These are phyloP conservation scores for Anticlea derivata DNA, from an alignment of 2,888 invertebrate genomes.

Conservation along the genomic window DNA sequence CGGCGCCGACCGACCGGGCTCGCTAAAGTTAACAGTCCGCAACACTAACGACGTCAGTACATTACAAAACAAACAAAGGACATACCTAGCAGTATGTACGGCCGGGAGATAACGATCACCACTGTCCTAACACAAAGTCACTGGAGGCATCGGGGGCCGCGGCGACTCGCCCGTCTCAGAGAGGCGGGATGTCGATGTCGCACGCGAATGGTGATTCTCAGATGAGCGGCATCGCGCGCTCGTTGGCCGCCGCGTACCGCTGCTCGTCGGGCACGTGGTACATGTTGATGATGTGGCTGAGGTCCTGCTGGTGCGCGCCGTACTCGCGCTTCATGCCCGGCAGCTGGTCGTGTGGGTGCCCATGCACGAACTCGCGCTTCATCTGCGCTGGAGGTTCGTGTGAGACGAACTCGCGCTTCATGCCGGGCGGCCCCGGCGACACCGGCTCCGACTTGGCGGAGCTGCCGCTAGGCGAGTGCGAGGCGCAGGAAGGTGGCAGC, in stretches of 20 bases:
- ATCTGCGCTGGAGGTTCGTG: slow-evolving; percentile 81
- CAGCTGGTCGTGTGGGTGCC: slow-evolving; percentile 71
- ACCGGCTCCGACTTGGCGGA: slow-evolving; percentile 95
- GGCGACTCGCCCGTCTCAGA: slow-evolving; percentile 80
- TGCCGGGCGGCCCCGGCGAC: slow-evolving; percentile 88
- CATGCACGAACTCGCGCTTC: slow-evolving; percentile 82
- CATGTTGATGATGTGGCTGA: slow-evolving; percentile 87
- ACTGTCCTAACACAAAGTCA: slow-evolving; percentile 76
- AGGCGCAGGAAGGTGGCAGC: slow-evolving; percentile 87
- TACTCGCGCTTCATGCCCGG: slow-evolving; percentile 89
- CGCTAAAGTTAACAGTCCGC: slow-evolving; percentile 66
- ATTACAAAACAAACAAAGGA: slow-evolving; percentile 78
- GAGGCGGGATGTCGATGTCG: slow-evolving; percentile 85
- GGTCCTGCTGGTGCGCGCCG: slow-evolving; percentile 78
- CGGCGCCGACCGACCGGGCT: slow-evolving; percentile 53
- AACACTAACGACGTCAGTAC: slow-evolving; percentile 72
- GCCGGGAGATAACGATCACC: slow-evolving; percentile 74
- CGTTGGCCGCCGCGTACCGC: slow-evolving; percentile 83
- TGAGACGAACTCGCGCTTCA: slow-evolving; percentile 79
- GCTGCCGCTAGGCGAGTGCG: slow-evolving; percentile 93
- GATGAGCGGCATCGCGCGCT: slow-evolving; percentile 86
- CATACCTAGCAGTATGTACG: slow-evolving; percentile 79
- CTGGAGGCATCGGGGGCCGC: slow-evolving; percentile 70
- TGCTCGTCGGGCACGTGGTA: slow-evolving; percentile 87
- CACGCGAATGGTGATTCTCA: slow-evolving; percentile 87